Conservation (phyloP, 1,140 invertebrate genomes). For the Cydia splendana region DNA sequence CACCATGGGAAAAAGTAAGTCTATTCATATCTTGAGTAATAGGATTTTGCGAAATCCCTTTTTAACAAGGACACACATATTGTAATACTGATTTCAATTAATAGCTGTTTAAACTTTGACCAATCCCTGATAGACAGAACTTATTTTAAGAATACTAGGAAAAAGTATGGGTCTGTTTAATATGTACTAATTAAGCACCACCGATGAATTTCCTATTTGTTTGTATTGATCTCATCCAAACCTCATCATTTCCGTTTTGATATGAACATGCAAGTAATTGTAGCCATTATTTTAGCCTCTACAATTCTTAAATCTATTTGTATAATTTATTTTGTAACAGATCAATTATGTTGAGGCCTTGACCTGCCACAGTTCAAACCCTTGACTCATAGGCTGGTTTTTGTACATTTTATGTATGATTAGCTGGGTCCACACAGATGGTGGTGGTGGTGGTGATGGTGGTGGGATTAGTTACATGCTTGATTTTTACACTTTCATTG, state of each 20-base stretch:
- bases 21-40: constrained; percentile 43
- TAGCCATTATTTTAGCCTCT: neutral
- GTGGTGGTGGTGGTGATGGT: neutral
- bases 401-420: neutral
- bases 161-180: neutral
- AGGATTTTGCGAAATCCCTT: constrained; percentile 40
- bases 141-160: neutral
- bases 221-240: constrained; percentile 13
- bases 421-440: neutral
- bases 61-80: constrained; percentile 43
- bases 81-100: constrained; percentile 31
- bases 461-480: neutral
- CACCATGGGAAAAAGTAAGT: constrained; percentile 91
- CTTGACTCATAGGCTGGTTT: neutral
- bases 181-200: neutral
- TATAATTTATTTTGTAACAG: neutral
- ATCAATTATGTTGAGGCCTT: neutral
- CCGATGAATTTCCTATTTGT: neutral
- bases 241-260: neutral
- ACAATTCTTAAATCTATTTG: neutral
- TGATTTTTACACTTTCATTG: neutral
- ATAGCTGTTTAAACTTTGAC: neutral
- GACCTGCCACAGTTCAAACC: neutral
- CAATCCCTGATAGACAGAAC: neutral
- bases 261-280: neutral